Conservation (phyloP, 2,888 invertebrate genomes). For the Myopa testacea region DNA sequence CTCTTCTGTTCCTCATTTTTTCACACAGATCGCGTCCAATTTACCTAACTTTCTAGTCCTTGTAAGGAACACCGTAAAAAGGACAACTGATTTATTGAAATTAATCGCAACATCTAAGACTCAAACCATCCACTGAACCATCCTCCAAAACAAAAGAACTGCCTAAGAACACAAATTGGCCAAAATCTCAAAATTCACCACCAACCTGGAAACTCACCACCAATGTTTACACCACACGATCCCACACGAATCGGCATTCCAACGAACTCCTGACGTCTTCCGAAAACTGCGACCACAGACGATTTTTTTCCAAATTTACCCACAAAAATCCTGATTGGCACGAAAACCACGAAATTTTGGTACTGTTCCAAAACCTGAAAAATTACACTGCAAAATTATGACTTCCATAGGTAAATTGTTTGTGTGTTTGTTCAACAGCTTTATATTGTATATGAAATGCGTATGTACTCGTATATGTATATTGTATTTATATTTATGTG, state of each 20-base stretch:
- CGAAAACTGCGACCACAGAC: background rate
- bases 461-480: too few relatives aligned
- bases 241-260: constrained; percentile 15
- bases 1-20: constrained; percentile 37
- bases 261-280: constrained; percentile 36
- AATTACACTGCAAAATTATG: constrained; percentile 63
- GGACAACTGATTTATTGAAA: background rate
- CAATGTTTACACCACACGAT: background rate
- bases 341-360: background rate
- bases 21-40: constrained; percentile 43
- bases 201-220: background rate
- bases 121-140: background rate
- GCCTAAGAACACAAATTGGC: constrained; percentile 39
- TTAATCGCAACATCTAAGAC: background rate
- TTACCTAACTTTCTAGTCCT: constrained; percentile 40
- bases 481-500: too few relatives aligned
- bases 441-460: background rate
- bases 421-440: constrained; percentile 24
- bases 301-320: constrained; percentile 43
- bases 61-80: background rate
- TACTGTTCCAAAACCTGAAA: constrained; percentile 8
- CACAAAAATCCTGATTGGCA: constrained; percentile 5
- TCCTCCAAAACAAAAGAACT: constrained; percentile 33
- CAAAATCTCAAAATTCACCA: background rate
- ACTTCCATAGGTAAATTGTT: constrained; percentile 67